These are phyloP conservation scores for Urocyon cinereoargenteus DNA, from an alignment of 2,797 vertebrate genomes.

Conservation along the genomic window DNA sequence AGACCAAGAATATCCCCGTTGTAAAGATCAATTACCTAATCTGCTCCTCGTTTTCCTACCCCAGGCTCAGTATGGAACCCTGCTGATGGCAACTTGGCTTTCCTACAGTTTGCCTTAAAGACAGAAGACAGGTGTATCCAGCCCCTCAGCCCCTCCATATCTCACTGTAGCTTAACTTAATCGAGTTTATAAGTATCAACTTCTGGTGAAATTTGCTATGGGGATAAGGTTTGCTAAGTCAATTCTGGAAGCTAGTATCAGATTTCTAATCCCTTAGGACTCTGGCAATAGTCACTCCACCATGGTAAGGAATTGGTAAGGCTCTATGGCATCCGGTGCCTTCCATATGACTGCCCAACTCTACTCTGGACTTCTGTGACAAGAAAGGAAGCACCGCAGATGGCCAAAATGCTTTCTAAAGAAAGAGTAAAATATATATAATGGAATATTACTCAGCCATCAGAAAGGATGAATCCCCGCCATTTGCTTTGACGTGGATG, in stretches of 20 bases:
- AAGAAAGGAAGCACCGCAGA: neutral
- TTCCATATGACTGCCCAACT: neutral
- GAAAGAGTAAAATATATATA: neutral
- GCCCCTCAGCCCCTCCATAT: neutral
- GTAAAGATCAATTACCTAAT: neutral
- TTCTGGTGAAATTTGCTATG: conserved; percentile 19
- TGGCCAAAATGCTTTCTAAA: conserved; percentile 22
- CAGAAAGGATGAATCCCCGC: no score
- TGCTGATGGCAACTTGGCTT: neutral
- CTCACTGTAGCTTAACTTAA: neutral
- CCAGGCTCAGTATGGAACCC: neutral
- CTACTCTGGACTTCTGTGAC: neutral
- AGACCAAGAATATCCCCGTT: neutral
- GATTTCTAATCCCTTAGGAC: neutral
- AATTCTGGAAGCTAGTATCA: conserved; percentile 16
- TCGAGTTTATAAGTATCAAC: neutral
- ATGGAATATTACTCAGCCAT: no score
- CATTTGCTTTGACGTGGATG: no score
- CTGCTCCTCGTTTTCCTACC: neutral
- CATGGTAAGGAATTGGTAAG: neutral
- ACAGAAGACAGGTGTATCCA: neutral
- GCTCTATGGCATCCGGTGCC: neutral
- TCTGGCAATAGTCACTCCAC: neutral
- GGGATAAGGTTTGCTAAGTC: neutral
- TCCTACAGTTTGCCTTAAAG: neutral